These are phyloP conservation scores for Nothobranchius furzeri DNA, from an alignment of 2,113 vertebrate species.

Conservation along the genomic window DNA sequence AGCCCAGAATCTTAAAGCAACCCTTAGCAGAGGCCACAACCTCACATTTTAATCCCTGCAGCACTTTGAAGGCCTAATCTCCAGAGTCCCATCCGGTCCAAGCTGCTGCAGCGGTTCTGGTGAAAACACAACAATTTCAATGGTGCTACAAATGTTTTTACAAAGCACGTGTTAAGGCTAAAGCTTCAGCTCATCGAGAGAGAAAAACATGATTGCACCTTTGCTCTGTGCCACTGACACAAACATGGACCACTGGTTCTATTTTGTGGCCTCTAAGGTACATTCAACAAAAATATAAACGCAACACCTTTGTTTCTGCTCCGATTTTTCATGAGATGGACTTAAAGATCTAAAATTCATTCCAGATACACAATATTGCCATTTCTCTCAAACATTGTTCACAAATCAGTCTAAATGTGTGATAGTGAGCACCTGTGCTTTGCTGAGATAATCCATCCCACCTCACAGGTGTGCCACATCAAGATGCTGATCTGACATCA, in stretches of 20 bases:
- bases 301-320: no score
- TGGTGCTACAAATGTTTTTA: slow-evolving; percentile 10
- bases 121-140: slow-evolving; percentile 17
- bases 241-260: background rate
- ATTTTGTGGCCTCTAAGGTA: no score
- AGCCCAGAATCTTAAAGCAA: slow-evolving; percentile 2
- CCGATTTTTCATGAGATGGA: no score
- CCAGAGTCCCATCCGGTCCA: slow-evolving; percentile 16
- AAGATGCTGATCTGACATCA: no score
- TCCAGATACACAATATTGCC: no score
- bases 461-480: no score
- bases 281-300: no score
- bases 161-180: background rate
- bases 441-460: no score
- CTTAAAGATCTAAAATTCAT: no score
- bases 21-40: slow-evolving; percentile 21
- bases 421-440: no score
- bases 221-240: background rate
- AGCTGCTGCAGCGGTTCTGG: slow-evolving; percentile 15
- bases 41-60: slow-evolving; percentile 1
- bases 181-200: background rate
- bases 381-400: no score
- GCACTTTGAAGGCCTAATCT: slow-evolving; percentile 36
- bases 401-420: no score
- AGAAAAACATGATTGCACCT: background rate